phyloP scores from a whole-genome alignment of 2,888 invertebrate genomes.

The Melieria crassipennis region DNA sequence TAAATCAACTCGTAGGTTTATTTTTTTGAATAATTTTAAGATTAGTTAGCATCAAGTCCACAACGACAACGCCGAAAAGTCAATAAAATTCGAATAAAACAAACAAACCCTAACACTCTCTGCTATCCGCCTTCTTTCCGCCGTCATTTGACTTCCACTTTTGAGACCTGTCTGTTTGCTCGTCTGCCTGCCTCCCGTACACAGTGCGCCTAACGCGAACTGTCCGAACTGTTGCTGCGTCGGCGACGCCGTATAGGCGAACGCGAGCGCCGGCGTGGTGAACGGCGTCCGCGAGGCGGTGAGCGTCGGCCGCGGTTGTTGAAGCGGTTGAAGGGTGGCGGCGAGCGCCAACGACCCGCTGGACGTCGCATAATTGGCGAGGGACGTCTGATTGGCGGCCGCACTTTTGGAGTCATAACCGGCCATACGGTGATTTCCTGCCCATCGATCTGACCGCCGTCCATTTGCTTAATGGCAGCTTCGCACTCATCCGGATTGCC shows the following conservation, averaged over 20 bases:
- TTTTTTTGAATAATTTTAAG: no score
- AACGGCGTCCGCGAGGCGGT: slow-evolving; percentile 56
- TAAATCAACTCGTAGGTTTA: neutral
- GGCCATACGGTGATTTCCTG: slow-evolving; percentile 95
- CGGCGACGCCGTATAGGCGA: slow-evolving; percentile 64
- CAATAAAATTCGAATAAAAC: slow-evolving; percentile 8
- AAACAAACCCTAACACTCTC: slow-evolving; percentile 11
- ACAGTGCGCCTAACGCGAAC: slow-evolving; percentile 55
- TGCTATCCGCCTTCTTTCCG: no score
- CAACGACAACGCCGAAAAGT: slow-evolving; percentile 7
- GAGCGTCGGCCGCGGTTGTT: slow-evolving; percentile 60
- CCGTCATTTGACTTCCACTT: neutral
- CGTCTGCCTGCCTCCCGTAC: neutral
- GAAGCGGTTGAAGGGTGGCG: slow-evolving; percentile 60
- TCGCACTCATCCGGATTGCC: slow-evolving; percentile 94
- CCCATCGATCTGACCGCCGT: slow-evolving; percentile 97
- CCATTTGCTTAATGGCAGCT: slow-evolving; percentile 99
- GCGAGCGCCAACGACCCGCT: slow-evolving; percentile 64
- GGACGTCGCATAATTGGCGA: slow-evolving; percentile 63
- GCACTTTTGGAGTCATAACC: slow-evolving; percentile 79
- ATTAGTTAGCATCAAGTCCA: slow-evolving; percentile 2
- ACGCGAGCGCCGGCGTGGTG: slow-evolving; percentile 63
- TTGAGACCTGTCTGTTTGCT: slow-evolving; percentile 6
- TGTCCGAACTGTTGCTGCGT: slow-evolving; percentile 65
- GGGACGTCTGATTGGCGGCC: slow-evolving; percentile 59